A percentile compares a stretch with the other conserved stretches of the same genome.
Conservation (phyloP, 2,888 invertebrate species). For the Colletes collaris region DNA sequence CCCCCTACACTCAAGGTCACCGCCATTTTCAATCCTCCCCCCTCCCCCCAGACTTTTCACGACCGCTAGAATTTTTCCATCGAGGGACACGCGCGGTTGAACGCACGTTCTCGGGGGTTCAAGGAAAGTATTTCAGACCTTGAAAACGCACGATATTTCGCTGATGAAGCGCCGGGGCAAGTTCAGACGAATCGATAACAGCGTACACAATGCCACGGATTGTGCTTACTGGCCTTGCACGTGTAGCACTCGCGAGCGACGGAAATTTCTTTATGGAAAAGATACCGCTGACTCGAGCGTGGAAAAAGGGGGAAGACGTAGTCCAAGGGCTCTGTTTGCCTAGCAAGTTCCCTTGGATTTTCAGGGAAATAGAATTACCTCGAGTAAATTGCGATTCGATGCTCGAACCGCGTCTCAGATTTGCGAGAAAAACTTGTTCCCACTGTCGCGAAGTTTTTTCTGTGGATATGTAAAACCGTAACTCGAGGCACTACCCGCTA, state of each 20-base stretch:
- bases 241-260: constrained; percentile 38
- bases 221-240: constrained; percentile 31
- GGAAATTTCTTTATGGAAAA: constrained; percentile 60
- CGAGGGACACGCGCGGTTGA: neutral
- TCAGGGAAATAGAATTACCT: constrained; percentile 40
- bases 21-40: too few species aligned
- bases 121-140: constrained; percentile 71
- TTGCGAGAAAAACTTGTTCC: neutral
- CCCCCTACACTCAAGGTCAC: too few species aligned
- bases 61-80: too few species aligned
- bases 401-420: neutral
- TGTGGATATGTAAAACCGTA: neutral
- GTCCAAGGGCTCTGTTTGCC: constrained; percentile 8
- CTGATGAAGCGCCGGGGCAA: constrained; percentile 39
- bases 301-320: constrained; percentile 7
- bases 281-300: constrained; percentile 19
- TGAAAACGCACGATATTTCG: constrained; percentile 67
- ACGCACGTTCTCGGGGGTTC: neutral
- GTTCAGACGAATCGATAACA: constrained; percentile 61
- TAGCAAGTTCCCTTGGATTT: constrained; percentile 43
- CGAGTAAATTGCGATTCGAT: constrained; percentile 6
- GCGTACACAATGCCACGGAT: constrained; percentile 45
- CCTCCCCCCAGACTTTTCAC: too few species aligned
- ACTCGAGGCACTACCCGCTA: neutral
- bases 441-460: neutral